Conservation (phyloP, 2,797 vertebrate genomes). For the Urosaurus nigricauda region DNA sequence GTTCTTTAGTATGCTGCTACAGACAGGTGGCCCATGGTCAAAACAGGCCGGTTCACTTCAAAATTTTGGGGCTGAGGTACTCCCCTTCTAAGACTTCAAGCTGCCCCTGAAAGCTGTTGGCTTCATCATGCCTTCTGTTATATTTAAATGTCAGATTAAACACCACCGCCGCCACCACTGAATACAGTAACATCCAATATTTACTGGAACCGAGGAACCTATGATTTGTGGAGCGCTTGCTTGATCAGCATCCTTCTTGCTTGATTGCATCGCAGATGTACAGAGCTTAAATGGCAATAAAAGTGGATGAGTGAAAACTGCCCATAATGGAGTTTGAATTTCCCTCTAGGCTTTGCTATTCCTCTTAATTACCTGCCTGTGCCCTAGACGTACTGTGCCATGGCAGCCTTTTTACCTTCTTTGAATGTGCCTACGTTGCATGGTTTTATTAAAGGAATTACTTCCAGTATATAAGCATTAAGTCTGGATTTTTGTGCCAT, state of each 20-base stretch:
- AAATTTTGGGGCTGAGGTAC: too few species aligned
- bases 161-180: neutral
- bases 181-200: neutral
- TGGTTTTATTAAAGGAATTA: constrained; percentile 60
- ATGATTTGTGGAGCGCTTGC: neutral
- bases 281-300: constrained; percentile 56
- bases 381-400: constrained; percentile 52
- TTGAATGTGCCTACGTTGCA: constrained; percentile 37
- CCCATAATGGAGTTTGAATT: constrained; percentile 62
- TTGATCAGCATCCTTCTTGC: neutral
- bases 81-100: too few species aligned
- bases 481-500: constrained; percentile 25
- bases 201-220: neutral
- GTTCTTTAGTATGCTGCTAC: too few species aligned
- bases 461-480: constrained; percentile 53
- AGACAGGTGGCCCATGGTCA: too few species aligned
- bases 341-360: constrained; percentile 61
- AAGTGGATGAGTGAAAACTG: constrained; percentile 62
- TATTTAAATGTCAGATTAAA: constrained; percentile 29
- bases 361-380: constrained; percentile 67
- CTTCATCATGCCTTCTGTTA: neutral
- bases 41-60: too few species aligned
- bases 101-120: neutral
- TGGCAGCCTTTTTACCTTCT: constrained; percentile 51
- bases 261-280: constrained; percentile 36